Base-by-base conservation (phyloP, 2,888 invertebrate species). In the Erebia palarica region DNA sequence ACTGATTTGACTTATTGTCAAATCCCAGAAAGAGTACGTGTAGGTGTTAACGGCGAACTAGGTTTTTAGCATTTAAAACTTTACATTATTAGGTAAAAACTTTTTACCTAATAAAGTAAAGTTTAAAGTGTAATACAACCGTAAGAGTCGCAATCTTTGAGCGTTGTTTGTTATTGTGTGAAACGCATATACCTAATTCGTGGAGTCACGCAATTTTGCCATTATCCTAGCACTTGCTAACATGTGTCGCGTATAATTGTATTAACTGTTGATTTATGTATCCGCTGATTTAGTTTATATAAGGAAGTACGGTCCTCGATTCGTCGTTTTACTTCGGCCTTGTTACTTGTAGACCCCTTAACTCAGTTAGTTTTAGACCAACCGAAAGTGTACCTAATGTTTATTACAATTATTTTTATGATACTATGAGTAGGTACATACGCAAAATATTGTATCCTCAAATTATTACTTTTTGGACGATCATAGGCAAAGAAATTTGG, bases 201-300 rank as follows among this genome's bases (percentile, higher is more conserved):
- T 77, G 68, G 71, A 74, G 76, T 80, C 92, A 92, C 90, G 92
- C 92, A 84, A 91, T 75, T 68, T 67, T 27, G 70, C 75, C 68
- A 75, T 77, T 72, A 75, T 70, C 71, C 70, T 64, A 72, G 72
- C 70, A 63, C 47, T 63, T 69, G 71, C 72, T 68, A 74, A 75
- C 77, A 75, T 71, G 73, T 76, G 75, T 70, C 74, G 70, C 73
- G 55, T 65, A 69, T 73, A 73, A 73, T 75, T 75, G 69, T 75
- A 73, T 74, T 73, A 74, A 76, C 71, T 72, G 75, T 69, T 77
- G 78, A 78, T 77, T 77, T 75, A 77, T 78, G 78, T 73, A 68
- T 76, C 74, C 75, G 71, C 57, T 74, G 63, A 69, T 71, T 57
- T 58, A 65, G 61, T 73, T 73, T 72, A 73, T 76, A 72, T 49